Evolutionary conservation across 2,888 invertebrate genomes (phyloP), one percentile per base, ranked within the genome.

Genomic region (Stramonita haemastoma): DNA sequence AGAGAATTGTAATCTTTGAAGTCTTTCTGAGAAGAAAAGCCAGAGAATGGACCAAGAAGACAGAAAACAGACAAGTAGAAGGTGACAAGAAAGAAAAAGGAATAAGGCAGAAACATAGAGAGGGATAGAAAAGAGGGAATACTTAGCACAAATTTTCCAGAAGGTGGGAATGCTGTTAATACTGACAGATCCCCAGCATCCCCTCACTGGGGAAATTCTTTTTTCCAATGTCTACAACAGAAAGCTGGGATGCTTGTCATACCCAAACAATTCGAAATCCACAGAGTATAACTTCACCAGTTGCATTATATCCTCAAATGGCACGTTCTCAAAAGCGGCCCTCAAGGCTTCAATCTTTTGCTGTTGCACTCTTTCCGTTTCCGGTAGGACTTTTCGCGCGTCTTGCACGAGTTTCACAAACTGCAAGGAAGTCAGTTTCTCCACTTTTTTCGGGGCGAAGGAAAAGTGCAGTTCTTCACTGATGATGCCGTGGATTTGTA

Each of bases 241-340:
- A 83, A 83, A 83, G 26, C 81, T 83, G 22, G 86, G 86, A 19
- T 86, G 57, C 32, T 34, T 77, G 26, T 87, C 77, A 32, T 88
- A 91, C 0, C 90, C 90, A 85, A 91, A 91, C 22, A 88, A 19
- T n/a, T 70, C 56, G 34, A 91, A 91, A 29, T 91, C 90, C 22
- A 83, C 22, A 17, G 70, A 29, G 19, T 89, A 91, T 11, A 90
- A 60, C 15, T 87, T 46, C 22, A 79, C 81, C 22, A 90, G 73
- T 46, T 60, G 46, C 57, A 87, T 36, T 5, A 89, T 22, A 8
- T 81, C 77, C 13, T 84, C 77, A 1, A 32, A 13, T 36, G 83
- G 66, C 15, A 91, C 90, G 0, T 46, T n/a, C 22, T 86, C 70
- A 56, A 83, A 90, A 0, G 90, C 90, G 5, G 34, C 66, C 13